Conservation (phyloP, 2,797 vertebrate genomes). For the Sebastes wilsoni region DNA sequence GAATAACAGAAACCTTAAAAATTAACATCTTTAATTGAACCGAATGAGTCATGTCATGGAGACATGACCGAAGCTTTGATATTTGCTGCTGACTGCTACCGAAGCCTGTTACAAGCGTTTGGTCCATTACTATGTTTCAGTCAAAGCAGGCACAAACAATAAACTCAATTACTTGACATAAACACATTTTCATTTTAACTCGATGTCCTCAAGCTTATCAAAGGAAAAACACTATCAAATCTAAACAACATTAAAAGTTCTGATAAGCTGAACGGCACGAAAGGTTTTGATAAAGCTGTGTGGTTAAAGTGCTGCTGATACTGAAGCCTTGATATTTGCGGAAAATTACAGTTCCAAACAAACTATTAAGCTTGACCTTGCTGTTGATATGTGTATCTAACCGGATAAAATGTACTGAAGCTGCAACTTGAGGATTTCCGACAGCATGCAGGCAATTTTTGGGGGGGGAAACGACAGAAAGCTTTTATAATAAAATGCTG, state of each 20-base stretch:
- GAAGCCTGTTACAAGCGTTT: neutral
- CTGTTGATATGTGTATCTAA: constrained; percentile 10
- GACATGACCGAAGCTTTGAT: no score
- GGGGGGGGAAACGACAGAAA: neutral
- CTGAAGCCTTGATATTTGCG: constrained; percentile 15
- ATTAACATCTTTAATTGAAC: no score
- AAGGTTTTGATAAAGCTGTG: constrained; percentile 11
- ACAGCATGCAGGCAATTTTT: neutral
- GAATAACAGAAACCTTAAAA: no score
- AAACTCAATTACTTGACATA: neutral
- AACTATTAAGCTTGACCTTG: constrained; percentile 45
- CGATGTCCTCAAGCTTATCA: neutral
- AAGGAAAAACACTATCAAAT: neutral
- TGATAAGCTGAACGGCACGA: neutral
- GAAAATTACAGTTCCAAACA: constrained; percentile 23
- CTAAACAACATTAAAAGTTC: constrained; percentile 23
- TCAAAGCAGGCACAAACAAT: neutral
- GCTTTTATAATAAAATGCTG: neutral
- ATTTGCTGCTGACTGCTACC: no score
- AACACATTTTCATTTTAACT: neutral
- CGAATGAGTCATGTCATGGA: no score
- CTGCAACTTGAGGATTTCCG: neutral
- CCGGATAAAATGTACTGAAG: neutral
- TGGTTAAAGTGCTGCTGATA: constrained; percentile 32
- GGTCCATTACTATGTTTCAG: neutral